Conservation (phyloP, 2,113 vertebrate species). For the Oreamnos americanus region DNA sequence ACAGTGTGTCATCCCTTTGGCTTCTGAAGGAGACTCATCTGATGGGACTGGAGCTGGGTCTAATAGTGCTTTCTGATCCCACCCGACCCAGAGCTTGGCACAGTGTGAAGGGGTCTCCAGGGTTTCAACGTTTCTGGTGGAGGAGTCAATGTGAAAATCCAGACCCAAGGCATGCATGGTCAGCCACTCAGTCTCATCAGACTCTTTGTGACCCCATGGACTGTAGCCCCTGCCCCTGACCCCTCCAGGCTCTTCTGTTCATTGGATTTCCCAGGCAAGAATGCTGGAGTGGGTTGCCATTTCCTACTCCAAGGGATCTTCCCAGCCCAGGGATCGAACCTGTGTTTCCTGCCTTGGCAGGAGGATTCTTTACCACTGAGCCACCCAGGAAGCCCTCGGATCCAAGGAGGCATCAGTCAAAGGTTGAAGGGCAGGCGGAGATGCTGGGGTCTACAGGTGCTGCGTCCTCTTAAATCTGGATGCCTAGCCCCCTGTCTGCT, state of each 20-base stretch:
- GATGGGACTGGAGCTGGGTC: background rate
- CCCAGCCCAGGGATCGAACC: background rate
- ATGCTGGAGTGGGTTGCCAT: background rate
- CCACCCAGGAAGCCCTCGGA: background rate
- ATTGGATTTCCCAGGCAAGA: background rate
- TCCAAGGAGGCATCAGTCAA: background rate
- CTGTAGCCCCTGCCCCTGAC: background rate
- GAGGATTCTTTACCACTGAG: background rate
- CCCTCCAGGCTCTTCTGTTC: background rate
- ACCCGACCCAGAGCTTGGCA: background rate
- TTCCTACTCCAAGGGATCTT: background rate
- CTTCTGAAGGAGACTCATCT: background rate
- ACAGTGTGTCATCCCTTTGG: background rate
- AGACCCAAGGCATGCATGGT: background rate
- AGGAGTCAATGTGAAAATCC: background rate
- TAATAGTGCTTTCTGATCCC: background rate
- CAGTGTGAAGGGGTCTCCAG: background rate
- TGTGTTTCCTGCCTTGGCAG: background rate
- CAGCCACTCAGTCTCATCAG: background rate
- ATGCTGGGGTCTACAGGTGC: background rate
- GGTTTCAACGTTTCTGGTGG: background rate
- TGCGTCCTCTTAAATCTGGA: rapidly evolving
- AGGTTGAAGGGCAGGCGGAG: background rate
- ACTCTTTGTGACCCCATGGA: background rate
- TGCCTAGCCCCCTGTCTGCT: background rate